These are phyloP conservation scores for Rapana venosa DNA, from an alignment of 2,888 invertebrate genomes.

Conservation along the genomic window DNA sequence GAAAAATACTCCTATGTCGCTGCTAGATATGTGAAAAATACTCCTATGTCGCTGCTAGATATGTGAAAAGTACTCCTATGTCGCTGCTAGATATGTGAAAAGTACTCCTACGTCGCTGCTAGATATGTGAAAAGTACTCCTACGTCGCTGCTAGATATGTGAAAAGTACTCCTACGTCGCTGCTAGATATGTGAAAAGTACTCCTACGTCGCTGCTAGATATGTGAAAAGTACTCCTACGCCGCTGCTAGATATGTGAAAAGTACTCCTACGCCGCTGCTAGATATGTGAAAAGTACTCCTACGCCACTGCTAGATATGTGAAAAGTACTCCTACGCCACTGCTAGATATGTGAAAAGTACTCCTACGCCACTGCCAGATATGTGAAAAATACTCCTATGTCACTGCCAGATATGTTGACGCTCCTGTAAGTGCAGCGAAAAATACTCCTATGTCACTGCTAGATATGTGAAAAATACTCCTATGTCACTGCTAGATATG, in stretches of 20 bases:
- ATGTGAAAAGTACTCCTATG: not conserved
- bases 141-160: too few species aligned
- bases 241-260: not conserved
- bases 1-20: not conserved
- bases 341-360: not conserved
- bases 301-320: too few species aligned
- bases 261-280: not conserved
- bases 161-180: not conserved
- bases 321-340: not conserved
- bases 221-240: not conserved
- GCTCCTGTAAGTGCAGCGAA: slow-evolving; percentile 69
- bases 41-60: too few species aligned
- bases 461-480: not conserved
- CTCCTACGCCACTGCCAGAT: too few species aligned
- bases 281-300: not conserved
- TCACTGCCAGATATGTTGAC: too few species aligned
- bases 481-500: too few species aligned
- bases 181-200: not conserved
- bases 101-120: not conserved
- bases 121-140: not conserved
- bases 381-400: not conserved
- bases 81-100: not conserved
- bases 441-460: not conserved
- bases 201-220: too few species aligned
- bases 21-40: not conserved